phyloP scores from a whole-genome alignment of 2,888 invertebrate species.

The Cataglyphis rosenhaueri region DNA sequence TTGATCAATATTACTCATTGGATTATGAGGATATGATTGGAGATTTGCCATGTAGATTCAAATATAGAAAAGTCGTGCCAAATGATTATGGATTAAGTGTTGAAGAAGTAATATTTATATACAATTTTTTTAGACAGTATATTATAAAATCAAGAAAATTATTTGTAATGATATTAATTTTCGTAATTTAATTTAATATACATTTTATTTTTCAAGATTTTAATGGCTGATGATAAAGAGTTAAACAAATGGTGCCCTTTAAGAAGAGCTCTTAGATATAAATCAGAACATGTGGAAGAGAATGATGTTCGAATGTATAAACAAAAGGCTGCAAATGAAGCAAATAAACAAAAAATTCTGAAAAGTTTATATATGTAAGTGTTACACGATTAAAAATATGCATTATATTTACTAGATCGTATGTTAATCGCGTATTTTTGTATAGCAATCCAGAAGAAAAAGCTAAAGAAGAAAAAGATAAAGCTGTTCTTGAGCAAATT shows the following conservation, averaged over 20 bases:
- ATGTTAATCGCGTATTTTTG: constrained; percentile 26
- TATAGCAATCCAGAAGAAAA: constrained; percentile 69
- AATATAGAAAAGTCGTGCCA: constrained; percentile 95
- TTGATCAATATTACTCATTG: constrained; percentile 97
- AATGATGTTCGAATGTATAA: constrained; percentile 92
- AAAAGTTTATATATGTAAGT: constrained; percentile 90
- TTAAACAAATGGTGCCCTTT: constrained; percentile 98
- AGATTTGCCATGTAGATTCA: constrained; percentile 96
- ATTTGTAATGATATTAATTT: background rate
- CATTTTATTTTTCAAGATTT: constrained; percentile 88
- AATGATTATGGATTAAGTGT: constrained; percentile 96
- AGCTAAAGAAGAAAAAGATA: constrained; percentile 76
- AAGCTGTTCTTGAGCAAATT: constrained; percentile 74
- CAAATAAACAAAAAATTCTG: constrained; percentile 92
- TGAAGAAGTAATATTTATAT: constrained; percentile 91
- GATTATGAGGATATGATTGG: constrained; percentile 98
- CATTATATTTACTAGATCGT: background rate
- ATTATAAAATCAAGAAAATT: constrained; percentile 14
- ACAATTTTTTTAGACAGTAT: background rate
- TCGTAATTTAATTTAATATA: constrained; percentile 8
- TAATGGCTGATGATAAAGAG: constrained; percentile 96
- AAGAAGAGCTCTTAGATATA: constrained; percentile 93
- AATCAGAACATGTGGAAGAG: constrained; percentile 92
- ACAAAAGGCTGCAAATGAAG: constrained; percentile 90
- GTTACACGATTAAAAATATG: background rate